These are phyloP conservation scores for Aramus guarauna DNA, from an alignment of 2,113 vertebrate genomes.

Conservation along the genomic window DNA sequence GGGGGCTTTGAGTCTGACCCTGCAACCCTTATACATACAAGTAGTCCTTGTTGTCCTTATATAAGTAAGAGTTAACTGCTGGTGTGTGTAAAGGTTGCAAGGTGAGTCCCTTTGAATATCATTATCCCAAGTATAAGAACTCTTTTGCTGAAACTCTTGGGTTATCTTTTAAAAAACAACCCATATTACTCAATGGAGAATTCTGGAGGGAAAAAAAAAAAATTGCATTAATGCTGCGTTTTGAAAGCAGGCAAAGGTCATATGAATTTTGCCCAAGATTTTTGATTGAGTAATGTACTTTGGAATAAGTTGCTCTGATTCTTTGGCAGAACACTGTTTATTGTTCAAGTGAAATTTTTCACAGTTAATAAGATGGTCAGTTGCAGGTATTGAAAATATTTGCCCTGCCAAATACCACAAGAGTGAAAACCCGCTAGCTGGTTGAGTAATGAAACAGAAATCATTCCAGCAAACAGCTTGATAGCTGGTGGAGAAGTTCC, in stretches of 20 bases:
- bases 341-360: slow-evolving; percentile 54
- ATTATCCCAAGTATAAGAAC: slow-evolving; percentile 24
- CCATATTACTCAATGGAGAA: slow-evolving; percentile 12
- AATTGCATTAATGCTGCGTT: slow-evolving; percentile 5
- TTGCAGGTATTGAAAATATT: slow-evolving; percentile 56
- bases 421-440: slow-evolving; percentile 2
- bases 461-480: not conserved
- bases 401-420: slow-evolving; percentile 46
- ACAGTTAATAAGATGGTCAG: slow-evolving; percentile 51
- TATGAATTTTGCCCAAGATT: slow-evolving; percentile 42
- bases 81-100: slow-evolving; percentile 3
- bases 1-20: not conserved
- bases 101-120: slow-evolving; percentile 24
- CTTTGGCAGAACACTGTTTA: slow-evolving; percentile 42
- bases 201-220: slow-evolving; percentile 2
- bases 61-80: not conserved
- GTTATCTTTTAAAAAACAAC: slow-evolving; percentile 15
- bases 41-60: not conserved
- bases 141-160: slow-evolving; percentile 25
- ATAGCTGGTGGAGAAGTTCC: not conserved
- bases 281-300: slow-evolving; percentile 36
- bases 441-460: slow-evolving; percentile 22
- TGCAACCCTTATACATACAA: not conserved
- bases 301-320: slow-evolving; percentile 44
- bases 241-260: slow-evolving; percentile 44